A percentile compares a stretch with the other conserved stretches of the same genome.
phyloP scores from a whole-genome alignment of 2,113 vertebrate species.

The Cyanistes caeruleus region DNA sequence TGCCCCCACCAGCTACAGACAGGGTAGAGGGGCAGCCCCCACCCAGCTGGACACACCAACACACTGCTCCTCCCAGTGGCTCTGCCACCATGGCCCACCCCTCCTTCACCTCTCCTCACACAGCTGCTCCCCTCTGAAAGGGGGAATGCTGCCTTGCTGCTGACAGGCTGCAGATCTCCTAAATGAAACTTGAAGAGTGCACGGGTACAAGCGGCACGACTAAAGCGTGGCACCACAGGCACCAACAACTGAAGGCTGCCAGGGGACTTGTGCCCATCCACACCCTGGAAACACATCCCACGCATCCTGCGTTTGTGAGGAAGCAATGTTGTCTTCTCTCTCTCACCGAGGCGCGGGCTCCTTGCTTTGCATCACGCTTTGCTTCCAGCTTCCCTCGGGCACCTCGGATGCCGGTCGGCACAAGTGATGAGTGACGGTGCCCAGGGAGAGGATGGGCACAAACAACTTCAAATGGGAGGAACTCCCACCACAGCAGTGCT shows the following conservation, averaged over 20 bases:
- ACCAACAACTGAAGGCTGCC: background rate
- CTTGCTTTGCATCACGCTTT: background rate
- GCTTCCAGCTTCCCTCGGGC: background rate
- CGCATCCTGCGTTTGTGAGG: background rate
- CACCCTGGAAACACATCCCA: background rate
- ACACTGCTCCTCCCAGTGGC: background rate
- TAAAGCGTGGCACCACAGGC: background rate
- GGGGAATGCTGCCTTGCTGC: background rate
- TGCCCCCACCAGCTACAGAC: accelerated
- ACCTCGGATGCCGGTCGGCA: background rate
- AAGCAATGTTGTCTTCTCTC: accelerated
- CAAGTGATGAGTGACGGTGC: background rate
- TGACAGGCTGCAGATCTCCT: background rate
- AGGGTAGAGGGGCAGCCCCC: background rate
- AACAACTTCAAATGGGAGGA: background rate
- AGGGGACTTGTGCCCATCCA: background rate
- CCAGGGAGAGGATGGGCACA: background rate
- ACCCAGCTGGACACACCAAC: background rate
- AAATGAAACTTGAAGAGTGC: accelerated
- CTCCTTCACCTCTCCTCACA: background rate
- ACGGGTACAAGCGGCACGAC: accelerated
- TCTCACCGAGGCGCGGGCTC: accelerated
- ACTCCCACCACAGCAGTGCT: background rate
- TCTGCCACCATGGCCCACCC: background rate
- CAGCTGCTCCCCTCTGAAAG: background rate